Conservation (phyloP, 2,797 vertebrate species). For the Hyperoplus lanceolatus region DNA sequence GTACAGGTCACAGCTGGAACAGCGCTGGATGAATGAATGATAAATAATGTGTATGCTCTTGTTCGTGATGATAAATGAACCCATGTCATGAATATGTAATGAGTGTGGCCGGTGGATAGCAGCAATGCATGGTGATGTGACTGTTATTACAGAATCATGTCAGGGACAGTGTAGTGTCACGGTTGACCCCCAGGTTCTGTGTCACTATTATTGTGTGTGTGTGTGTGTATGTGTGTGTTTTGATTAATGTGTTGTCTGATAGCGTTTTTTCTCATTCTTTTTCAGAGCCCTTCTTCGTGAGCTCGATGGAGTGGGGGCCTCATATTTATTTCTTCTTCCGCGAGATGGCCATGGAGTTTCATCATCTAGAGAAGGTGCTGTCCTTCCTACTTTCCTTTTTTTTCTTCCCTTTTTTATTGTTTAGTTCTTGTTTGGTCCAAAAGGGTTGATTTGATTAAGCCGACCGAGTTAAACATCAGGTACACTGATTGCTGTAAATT, state of each 20-base stretch:
- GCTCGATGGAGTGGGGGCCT: constrained; percentile 93
- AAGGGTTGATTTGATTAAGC: too few species aligned
- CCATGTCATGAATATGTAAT: constrained; percentile 74
- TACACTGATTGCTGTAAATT: too few species aligned
- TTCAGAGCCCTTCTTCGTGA: constrained; percentile 96
- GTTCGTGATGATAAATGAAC: constrained; percentile 71
- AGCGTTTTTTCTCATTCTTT: constrained; percentile 41
- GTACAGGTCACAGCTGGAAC: constrained; percentile 56
- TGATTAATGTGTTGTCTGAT: constrained; percentile 21
- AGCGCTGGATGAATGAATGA: constrained; percentile 69
- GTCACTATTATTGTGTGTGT: constrained; percentile 26
- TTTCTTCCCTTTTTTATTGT: background rate
- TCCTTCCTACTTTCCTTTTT: background rate
- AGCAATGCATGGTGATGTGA: constrained; percentile 46
- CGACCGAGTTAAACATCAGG: too few species aligned
- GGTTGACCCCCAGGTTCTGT: constrained; percentile 14
- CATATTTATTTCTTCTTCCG: constrained; percentile 99
- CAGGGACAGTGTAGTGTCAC: constrained; percentile 13
- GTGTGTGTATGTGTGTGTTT: constrained; percentile 10
- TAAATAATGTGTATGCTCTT: constrained; percentile 69
- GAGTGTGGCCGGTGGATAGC: constrained; percentile 49
- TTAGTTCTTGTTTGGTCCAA: too few species aligned
- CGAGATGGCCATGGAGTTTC: constrained; percentile 98
- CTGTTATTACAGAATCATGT: constrained; percentile 61
- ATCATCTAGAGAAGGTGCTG: constrained; percentile 95